These are phyloP conservation scores for Poeciliopsis turneri DNA, from an alignment of 2,797 vertebrate genomes.

Conservation along the genomic window DNA sequence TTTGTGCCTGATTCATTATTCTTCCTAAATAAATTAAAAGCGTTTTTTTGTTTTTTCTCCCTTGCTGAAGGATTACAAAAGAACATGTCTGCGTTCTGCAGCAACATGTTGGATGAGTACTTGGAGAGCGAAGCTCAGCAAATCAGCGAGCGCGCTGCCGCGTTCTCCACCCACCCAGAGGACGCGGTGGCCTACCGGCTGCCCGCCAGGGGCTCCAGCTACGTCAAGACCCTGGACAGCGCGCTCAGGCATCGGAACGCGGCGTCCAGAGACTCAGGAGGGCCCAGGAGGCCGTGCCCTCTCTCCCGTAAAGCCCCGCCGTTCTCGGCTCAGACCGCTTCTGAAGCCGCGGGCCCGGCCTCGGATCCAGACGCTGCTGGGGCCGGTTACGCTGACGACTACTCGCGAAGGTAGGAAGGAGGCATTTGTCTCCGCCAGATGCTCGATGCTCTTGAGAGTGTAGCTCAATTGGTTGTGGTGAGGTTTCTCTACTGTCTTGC, in stretches of 20 bases:
- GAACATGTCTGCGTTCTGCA: conserved; percentile 96
- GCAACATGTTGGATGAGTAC: conserved; percentile 96
- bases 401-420: conserved; percentile 41
- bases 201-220: conserved; percentile 93
- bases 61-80: conserved; percentile 74
- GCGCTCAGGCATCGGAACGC: conserved; percentile 81
- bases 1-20: conserved; percentile 33
- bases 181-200: conserved; percentile 89
- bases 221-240: conserved; percentile 94
- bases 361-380: conserved; percentile 9
- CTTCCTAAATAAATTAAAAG: conserved; percentile 20
- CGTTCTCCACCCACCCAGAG: conserved; percentile 82
- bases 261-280: background rate
- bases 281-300: conserved; percentile 75
- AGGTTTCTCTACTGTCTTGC: background rate
- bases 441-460: background rate
- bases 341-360: background rate
- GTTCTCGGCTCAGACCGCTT: conserved; percentile 24
- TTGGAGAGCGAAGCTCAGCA: conserved; percentile 93
- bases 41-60: background rate
- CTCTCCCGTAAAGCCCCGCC: conserved; percentile 59
- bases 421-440: background rate
- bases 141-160: conserved; percentile 88
- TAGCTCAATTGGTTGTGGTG: background rate
- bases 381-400: background rate